Evolutionary conservation across 2,888 invertebrate genomes (phyloP).

Genomic region (Callyntrura sp.): DNA sequence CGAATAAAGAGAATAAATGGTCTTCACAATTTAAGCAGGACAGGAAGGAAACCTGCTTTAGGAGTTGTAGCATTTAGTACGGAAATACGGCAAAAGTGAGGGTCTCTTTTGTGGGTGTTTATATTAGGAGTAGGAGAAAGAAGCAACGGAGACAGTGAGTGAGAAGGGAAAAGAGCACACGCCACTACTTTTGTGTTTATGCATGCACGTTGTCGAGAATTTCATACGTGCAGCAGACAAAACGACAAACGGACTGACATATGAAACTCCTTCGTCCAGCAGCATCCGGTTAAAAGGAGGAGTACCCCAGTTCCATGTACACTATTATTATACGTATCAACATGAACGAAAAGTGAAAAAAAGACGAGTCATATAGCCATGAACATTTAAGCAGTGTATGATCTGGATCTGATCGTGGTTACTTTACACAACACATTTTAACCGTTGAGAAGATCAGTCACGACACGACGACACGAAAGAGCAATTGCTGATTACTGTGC

Average conservation of each 20-base stretch:
- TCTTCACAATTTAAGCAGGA: background rate
- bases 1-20: slow-evolving; percentile 1
- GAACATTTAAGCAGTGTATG: slow-evolving; percentile 23
- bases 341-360: background rate
- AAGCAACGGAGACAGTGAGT: background rate
- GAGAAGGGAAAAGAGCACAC: background rate
- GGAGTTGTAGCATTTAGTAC: background rate
- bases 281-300: background rate
- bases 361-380: background rate
- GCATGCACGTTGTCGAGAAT: background rate
- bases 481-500: slow-evolving; percentile 22
- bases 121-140: background rate
- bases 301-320: slow-evolving; percentile 5
- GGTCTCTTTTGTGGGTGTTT: slow-evolving; percentile 21
- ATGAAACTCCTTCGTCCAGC: background rate
- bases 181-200: background rate
- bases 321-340: background rate
- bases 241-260: slow-evolving; percentile 23
- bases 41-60: slow-evolving; percentile 9
- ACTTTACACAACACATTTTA: background rate
- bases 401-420: slow-evolving; percentile 2
- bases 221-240: background rate
- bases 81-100: slow-evolving; percentile 10
- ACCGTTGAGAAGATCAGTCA: background rate
- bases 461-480: background rate